Evolutionary conservation across 2,113 vertebrate species (phyloP).

Genomic region (Octodon degus): DNA sequence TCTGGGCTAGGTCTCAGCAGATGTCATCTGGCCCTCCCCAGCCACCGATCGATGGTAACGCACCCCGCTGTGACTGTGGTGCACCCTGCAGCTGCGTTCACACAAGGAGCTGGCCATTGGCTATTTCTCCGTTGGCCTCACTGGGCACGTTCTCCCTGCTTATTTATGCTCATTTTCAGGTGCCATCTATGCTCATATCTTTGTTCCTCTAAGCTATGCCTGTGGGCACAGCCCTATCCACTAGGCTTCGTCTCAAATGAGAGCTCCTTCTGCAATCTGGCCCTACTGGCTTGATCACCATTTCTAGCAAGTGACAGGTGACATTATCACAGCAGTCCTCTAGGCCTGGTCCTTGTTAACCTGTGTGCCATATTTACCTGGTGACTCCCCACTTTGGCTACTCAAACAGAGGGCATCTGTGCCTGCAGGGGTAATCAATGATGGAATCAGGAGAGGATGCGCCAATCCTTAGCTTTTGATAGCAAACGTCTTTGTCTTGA

Average conservation of each 20-base stretch:
- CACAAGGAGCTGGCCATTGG: background rate
- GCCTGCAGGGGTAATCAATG: background rate
- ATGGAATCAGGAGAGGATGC: background rate
- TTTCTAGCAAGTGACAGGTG: background rate
- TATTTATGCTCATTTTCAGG: background rate
- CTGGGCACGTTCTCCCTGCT: background rate
- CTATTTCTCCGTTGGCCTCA: background rate
- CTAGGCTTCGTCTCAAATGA: background rate
- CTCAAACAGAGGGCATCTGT: background rate
- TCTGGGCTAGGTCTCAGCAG: background rate
- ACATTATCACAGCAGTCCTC: background rate
- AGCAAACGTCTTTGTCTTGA: constrained; percentile 1
- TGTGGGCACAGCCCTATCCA: background rate
- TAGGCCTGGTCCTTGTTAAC: background rate
- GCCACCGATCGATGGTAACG: background rate
- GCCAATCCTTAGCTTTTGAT: background rate
- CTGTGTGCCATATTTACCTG: background rate
- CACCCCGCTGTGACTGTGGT: background rate
- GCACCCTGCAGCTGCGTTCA: background rate
- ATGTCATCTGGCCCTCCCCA: background rate
- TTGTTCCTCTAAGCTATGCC: background rate
- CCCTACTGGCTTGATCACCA: background rate
- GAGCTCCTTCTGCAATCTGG: background rate
- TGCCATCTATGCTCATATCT: background rate
- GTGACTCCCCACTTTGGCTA: background rate